These are phyloP conservation scores for Pollenia griseotomentosa DNA, from an alignment of 2,888 invertebrate genomes.

Conservation along the genomic window DNA sequence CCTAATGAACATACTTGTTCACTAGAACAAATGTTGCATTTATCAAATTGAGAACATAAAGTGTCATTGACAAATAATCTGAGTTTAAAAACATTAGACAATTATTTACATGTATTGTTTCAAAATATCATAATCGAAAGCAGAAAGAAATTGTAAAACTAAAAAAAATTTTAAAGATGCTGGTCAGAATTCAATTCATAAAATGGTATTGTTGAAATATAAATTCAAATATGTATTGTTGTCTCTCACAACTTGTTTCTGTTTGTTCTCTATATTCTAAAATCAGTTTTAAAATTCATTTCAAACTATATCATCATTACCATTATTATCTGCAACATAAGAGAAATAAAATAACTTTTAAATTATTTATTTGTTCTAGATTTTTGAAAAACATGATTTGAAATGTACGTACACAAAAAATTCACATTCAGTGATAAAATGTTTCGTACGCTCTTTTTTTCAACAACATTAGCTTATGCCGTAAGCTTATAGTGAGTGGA, in stretches of 20 bases:
- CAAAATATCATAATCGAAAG: background rate
- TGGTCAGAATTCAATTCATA: constrained; percentile 13
- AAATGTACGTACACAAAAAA: too few species aligned
- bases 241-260: background rate
- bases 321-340: background rate
- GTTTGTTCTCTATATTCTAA: background rate
- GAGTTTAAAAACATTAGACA: constrained; percentile 20
- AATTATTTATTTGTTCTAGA: constrained; percentile 44
- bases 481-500: too few species aligned
- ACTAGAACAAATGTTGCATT: constrained; percentile 8
- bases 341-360: constrained; percentile 1
- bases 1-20: background rate
- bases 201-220: background rate
- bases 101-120: background rate
- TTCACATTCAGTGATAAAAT: background rate
- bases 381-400: background rate
- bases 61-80: constrained; percentile 35
- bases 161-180: background rate
- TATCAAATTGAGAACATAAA: constrained; percentile 33
- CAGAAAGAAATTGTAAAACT: background rate
- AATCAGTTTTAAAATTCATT: too few species aligned
- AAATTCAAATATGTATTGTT: background rate
- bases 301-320: background rate
- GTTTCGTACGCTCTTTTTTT: background rate
- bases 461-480: too few species aligned